Percentiles rank a stretch among this genome's conserved stretches.
phyloP scores from a whole-genome alignment of 2,888 invertebrate species.

The Erebia aethiops region DNA sequence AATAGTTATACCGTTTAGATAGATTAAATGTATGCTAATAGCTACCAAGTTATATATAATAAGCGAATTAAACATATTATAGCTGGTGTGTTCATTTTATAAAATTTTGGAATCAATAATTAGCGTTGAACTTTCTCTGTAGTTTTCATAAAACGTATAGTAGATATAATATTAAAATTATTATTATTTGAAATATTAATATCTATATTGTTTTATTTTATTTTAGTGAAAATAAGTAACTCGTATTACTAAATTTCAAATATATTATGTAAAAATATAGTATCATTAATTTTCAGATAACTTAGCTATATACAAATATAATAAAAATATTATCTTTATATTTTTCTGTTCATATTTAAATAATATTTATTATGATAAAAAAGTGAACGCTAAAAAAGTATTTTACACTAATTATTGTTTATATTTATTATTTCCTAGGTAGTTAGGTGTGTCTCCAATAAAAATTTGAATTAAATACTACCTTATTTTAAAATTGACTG shows the following conservation, averaged over 20 bases:
- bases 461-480: neutral
- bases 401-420: neutral
- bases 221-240: neutral
- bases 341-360: too few relatives aligned
- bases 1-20: constrained; percentile 30
- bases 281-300: neutral
- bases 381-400: too few relatives aligned
- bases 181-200: too few relatives aligned
- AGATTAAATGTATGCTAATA: constrained; percentile 23
- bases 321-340: too few relatives aligned
- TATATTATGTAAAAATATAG: too few relatives aligned
- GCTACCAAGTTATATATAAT: constrained; percentile 29
- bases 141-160: neutral
- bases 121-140: neutral
- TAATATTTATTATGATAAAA: too few relatives aligned
- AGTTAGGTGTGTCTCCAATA: neutral
- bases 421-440: neutral
- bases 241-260: neutral
- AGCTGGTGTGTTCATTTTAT: constrained; percentile 28
- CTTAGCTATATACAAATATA: neutral
- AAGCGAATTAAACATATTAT: constrained; percentile 15
- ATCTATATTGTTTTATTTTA: too few relatives aligned
- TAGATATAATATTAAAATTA: neutral
- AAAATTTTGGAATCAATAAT: constrained; percentile 2
- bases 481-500: constrained; percentile 23